A percentile compares a stretch with the other conserved stretches of the same genome.
Evolutionary conservation across 2,113 vertebrate genomes (phyloP).

Genomic region (Copsychus sechellarum): DNA sequence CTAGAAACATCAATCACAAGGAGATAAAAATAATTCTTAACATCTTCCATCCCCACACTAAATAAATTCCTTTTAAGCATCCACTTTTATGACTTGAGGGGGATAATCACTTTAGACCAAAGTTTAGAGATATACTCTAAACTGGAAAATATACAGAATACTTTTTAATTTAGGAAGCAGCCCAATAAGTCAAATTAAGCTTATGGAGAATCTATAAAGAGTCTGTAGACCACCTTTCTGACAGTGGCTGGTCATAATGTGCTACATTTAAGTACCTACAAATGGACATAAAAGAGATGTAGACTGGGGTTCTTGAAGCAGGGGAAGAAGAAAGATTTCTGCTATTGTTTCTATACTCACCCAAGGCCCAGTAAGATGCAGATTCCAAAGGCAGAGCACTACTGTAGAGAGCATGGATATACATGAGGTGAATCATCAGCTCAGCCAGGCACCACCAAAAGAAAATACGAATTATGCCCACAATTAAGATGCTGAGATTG

Average conservation of each 20-base stretch:
- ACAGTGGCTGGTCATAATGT: background rate
- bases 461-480: conserved; percentile 78
- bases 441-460: conserved; percentile 92
- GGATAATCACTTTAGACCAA: background rate
- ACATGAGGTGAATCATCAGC: conserved; percentile 89
- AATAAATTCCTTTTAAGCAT: background rate
- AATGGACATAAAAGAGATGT: background rate
- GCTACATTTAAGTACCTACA: background rate
- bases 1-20: background rate
- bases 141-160: background rate
- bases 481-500: conserved; percentile 48
- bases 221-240: background rate
- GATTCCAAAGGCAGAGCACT: conserved; percentile 82
- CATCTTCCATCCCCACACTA: background rate
- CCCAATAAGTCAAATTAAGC: background rate
- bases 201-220: background rate
- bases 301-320: background rate
- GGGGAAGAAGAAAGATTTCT: background rate
- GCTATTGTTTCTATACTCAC: conserved; percentile 68
- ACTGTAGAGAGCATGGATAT: conserved; percentile 89
- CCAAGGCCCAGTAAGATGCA: conserved; percentile 88
- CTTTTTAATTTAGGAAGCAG: background rate
- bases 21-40: background rate
- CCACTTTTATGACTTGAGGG: background rate
- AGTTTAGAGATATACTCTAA: background rate